Evolutionary conservation across 2,797 vertebrate genomes (phyloP), one percentile per base, ranked within the genome.

Genomic region (Scolopax bukidnonensis): DNA sequence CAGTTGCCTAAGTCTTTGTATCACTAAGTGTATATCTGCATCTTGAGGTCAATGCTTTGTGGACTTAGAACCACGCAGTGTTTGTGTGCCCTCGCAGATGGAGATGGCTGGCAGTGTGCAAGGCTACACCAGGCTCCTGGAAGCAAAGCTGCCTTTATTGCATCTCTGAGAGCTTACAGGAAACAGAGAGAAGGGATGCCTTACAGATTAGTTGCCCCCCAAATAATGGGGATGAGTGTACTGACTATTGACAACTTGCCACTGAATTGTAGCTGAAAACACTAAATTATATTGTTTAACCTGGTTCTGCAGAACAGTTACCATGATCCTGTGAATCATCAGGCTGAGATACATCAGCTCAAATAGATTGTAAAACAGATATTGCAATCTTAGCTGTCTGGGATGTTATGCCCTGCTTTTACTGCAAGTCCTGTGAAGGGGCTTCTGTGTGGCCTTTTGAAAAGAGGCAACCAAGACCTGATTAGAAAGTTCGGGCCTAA

Each of bases 141-240:
- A 76, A 76, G 86, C 59, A 96, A 93, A 84, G 61, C 84, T 87
- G 87, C 28, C 43, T 87, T 92, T 76, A 71, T 71, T 80, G 32
- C 45, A 47, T 50, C 61, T 64, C 84, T 4, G 1, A 11, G 32
- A 57, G 45, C 38, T 83, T 61, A 79, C 76, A 77, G 57, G 25
- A 90, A 67, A 40, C 32, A 76, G 27, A 59, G 60, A 83, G 50
- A 94, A 84, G 77, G 48, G 38, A 5, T 0, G 0, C 71, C 45
- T 79, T 74, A 48, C 20, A 32, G 27, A 59, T 53, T 5, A 79
- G 38, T 61, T 86, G 3, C 50, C 81, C 65, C 23, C 27, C 50
- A 69, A 76, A 68, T 61, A 57, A 69, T 28, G 61, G 41, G 18
- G 32, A 47, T 50, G 23, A 60, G 16, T 0, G 4, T 40, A 77